Conservation (phyloP, 2,797 vertebrate genomes). For the Sus cebifrons region DNA sequence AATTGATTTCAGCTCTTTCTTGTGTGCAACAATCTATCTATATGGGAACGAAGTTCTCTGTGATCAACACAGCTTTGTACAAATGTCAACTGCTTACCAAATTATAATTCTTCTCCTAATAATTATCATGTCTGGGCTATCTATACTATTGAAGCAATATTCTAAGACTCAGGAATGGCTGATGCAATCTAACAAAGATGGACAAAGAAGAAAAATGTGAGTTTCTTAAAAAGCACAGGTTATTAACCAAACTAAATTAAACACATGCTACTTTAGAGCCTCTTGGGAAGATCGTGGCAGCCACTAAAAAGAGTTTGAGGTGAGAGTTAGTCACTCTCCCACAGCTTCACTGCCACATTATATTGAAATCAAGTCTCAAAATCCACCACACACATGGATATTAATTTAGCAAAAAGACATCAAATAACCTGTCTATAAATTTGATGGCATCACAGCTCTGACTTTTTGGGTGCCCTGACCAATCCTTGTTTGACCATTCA, state of each 20-base stretch:
- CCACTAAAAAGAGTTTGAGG: not conserved
- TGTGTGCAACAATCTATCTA: not conserved
- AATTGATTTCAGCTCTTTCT: not conserved
- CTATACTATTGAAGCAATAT: not conserved
- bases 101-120: constrained; percentile 35
- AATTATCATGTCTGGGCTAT: not conserved
- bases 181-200: not conserved
- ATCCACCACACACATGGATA: not conserved
- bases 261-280: not conserved
- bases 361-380: constrained; percentile 13
- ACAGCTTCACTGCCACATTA: not conserved
- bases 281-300: not conserved
- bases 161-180: constrained; percentile 19
- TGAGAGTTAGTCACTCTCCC: not conserved
- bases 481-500: not conserved
- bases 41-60: not conserved
- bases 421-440: not conserved
- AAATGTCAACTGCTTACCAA: not conserved
- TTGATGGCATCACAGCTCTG: not conserved
- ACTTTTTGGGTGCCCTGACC: not conserved
- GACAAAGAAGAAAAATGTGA: not conserved
- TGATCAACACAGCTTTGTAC: not conserved
- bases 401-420: constrained; percentile 12
- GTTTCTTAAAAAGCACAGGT: not conserved
- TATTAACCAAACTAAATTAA: constrained; percentile 46